phyloP scores from a whole-genome alignment of 2,888 invertebrate species.

The Dryomyza anilis region DNA sequence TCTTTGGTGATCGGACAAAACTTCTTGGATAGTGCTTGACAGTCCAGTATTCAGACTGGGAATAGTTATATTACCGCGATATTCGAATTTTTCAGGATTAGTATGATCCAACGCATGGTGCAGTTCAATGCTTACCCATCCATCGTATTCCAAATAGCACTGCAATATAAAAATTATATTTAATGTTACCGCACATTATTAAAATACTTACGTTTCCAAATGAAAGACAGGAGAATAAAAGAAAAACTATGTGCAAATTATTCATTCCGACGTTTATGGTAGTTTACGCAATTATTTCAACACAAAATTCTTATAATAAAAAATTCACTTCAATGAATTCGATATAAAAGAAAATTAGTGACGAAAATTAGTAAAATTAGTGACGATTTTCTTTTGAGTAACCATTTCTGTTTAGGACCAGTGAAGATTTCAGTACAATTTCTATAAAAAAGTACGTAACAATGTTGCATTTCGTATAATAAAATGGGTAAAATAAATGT shows the following conservation, averaged over 20 bases:
- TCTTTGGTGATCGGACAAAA: conserved; percentile 65
- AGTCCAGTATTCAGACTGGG: conserved; percentile 73
- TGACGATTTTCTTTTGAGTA: too few species aligned
- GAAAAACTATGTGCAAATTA: too few species aligned
- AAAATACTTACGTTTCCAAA: not conserved
- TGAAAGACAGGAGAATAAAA: not conserved
- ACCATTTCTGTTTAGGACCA: too few species aligned
- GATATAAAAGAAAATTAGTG: not conserved
- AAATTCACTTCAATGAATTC: not conserved
- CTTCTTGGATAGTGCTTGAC: conserved; percentile 68
- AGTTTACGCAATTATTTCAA: not conserved
- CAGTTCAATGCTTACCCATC: conserved; percentile 73
- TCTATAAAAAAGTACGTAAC: too few species aligned
- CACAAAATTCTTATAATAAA: not conserved
- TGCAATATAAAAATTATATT: conserved; percentile 39
- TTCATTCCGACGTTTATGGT: not conserved
- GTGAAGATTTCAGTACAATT: too few species aligned
- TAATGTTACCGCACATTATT: not conserved
- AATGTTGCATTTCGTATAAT: too few species aligned
- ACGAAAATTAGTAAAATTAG: not conserved
- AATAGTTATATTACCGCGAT: conserved; percentile 73
- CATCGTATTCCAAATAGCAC: conserved; percentile 74
- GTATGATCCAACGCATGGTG: conserved; percentile 70
- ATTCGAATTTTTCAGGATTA: conserved; percentile 65
- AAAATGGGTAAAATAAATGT: too few species aligned